Conservation (phyloP, 1,140 invertebrate genomes). For the Triops longicaudatus region DNA sequence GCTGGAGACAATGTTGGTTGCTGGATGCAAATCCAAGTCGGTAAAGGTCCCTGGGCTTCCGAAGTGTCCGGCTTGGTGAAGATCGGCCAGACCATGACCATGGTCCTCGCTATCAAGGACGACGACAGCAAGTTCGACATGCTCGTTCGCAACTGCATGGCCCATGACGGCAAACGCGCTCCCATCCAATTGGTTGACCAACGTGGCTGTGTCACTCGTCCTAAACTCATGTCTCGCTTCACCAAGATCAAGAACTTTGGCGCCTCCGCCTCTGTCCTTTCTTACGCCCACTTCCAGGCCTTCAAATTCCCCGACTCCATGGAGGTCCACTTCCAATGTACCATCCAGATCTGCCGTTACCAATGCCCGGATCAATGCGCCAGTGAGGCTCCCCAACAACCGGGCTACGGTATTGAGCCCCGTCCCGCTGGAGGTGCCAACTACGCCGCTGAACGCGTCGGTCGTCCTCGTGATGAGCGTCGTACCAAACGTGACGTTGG, state of each 20-base stretch:
- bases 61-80: conserved; percentile 90
- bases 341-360: conserved; percentile 86
- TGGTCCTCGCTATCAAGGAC: conserved; percentile 92
- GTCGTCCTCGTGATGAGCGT: conserved; percentile 62
- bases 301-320: conserved; percentile 94
- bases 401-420: conserved; percentile 24
- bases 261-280: conserved; percentile 78
- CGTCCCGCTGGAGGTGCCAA: conserved; percentile 32
- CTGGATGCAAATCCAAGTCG: conserved; percentile 61
- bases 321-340: conserved; percentile 94
- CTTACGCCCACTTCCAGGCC: conserved; percentile 86
- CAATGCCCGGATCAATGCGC: conserved; percentile 70
- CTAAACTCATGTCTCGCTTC: conserved; percentile 86
- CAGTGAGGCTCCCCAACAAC: conserved; percentile 47
- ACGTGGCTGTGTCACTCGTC: conserved; percentile 79
- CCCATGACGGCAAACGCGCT: conserved; percentile 84
- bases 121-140: conserved; percentile 94
- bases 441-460: conserved; percentile 40
- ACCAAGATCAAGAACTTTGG: conserved; percentile 94
- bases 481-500: conserved; percentile 48
- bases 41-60: conserved; percentile 90
- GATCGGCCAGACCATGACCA: conserved; percentile 94
- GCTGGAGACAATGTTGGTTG: conserved; percentile 91
- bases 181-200: conserved; percentile 92
- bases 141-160: conserved; percentile 87